These are phyloP conservation scores for Dynastes tityus DNA, from an alignment of 2,888 invertebrate species.

Conservation along the genomic window DNA sequence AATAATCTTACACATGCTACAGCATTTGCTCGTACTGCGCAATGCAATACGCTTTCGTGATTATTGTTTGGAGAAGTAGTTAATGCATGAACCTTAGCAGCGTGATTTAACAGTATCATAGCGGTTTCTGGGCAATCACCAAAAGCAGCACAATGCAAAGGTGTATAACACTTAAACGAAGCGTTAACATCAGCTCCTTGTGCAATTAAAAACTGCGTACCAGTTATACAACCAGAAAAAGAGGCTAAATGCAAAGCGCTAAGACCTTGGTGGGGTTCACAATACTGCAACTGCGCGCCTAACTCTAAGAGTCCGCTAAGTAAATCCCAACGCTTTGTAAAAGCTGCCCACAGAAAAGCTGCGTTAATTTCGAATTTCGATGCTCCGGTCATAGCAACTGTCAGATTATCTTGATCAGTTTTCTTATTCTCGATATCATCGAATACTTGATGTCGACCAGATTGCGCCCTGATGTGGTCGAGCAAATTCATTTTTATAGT, in stretches of 20 bases:
- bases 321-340: constrained; percentile 80
- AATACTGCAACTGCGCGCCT: constrained; percentile 82
- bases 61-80: constrained; percentile 76
- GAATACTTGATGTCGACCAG: constrained; percentile 79
- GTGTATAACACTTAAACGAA: constrained; percentile 82
- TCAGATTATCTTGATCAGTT: constrained; percentile 74
- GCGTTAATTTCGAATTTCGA: constrained; percentile 81
- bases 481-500: constrained; percentile 82
- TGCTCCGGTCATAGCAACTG: constrained; percentile 72
- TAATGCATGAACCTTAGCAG: constrained; percentile 78
- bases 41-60: constrained; percentile 87
- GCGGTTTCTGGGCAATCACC: constrained; percentile 89
- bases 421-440: constrained; percentile 84
- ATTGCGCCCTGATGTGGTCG: constrained; percentile 81
- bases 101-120: constrained; percentile 82
- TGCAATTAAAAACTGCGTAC: constrained; percentile 79
- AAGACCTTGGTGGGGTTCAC: constrained; percentile 81
- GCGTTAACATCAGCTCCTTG: constrained; percentile 81
- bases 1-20: constrained; percentile 86
- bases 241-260: constrained; percentile 85
- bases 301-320: constrained; percentile 76
- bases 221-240: constrained; percentile 84
- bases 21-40: constrained; percentile 88
- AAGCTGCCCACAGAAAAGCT: constrained; percentile 83
- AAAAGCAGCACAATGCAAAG: constrained; percentile 92